Evolutionary conservation across 2,113 vertebrate genomes (phyloP).

Genomic region (Neolamprologus brichardi): DNA sequence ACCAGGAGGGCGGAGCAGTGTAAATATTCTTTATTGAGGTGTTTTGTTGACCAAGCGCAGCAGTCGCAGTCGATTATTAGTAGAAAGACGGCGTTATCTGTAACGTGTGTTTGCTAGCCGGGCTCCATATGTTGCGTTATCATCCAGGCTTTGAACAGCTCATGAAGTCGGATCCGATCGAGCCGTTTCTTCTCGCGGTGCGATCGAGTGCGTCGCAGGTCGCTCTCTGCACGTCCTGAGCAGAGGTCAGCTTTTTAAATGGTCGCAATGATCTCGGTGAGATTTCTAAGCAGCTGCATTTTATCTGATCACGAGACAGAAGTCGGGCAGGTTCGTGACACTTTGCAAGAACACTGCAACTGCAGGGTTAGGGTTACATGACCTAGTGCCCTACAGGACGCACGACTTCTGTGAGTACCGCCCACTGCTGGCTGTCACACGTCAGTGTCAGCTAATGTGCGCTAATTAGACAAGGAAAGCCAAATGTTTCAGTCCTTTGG

Average conservation of each 20-base stretch:
- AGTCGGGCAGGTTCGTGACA: background rate
- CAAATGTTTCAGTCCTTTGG: background rate
- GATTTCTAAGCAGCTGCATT: background rate
- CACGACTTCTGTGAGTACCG: background rate
- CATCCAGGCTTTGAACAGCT: background rate
- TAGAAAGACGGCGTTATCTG: background rate
- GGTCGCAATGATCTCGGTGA: background rate
- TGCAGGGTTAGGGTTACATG: background rate
- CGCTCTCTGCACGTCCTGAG: background rate
- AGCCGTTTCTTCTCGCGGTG: background rate
- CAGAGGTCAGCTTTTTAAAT: background rate
- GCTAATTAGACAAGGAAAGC: background rate
- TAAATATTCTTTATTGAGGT: background rate
- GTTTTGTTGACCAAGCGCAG: background rate
- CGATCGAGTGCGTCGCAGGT: background rate
- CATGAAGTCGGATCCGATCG: background rate
- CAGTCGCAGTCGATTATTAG: background rate
- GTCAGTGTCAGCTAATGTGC: background rate
- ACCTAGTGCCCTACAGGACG: background rate
- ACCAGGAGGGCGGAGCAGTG: background rate
- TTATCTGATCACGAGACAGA: background rate
- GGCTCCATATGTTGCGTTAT: background rate
- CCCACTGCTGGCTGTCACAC: background rate
- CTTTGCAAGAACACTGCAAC: background rate
- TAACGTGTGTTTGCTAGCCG: background rate